Percentiles rank a stretch among this genome's conserved stretches.
Conservation (phyloP, 2,113 vertebrate species). For the Cairina moschata region DNA sequence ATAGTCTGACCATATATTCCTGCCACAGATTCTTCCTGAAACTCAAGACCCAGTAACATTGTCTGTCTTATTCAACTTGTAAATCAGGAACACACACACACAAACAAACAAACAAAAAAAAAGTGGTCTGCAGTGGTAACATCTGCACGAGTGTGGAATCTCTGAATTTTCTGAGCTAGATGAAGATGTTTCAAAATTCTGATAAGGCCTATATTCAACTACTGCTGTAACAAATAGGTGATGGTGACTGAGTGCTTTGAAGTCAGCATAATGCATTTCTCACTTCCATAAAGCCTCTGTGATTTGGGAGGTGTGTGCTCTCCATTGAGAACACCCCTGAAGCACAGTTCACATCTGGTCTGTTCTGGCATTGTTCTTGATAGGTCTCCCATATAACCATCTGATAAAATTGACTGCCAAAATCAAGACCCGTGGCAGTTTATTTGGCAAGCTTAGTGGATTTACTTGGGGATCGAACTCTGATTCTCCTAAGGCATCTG, state of each 20-base stretch:
- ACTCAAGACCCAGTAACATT: not conserved
- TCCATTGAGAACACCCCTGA: not conserved
- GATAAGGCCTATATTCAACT: not conserved
- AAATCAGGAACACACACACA: not conserved
- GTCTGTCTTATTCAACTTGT: not conserved
- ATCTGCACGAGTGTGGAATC: not conserved
- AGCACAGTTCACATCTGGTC: conserved; percentile 48
- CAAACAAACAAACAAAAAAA: not conserved
- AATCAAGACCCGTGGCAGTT: conserved; percentile 39
- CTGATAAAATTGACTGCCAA: conserved; percentile 55
- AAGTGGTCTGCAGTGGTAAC: not conserved
- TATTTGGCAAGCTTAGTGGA: conserved; percentile 41
- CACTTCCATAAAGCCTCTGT: not conserved
- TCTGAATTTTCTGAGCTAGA: not conserved
- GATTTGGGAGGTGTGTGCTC: not conserved
- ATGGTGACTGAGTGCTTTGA: not conserved
- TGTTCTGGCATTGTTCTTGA: conserved; percentile 55
- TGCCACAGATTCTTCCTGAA: not conserved
- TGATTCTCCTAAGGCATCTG: conserved; percentile 25
- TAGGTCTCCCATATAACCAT: conserved; percentile 16
- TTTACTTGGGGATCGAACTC: not conserved
- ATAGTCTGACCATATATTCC: fast-evolving
- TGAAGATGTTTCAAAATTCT: not conserved
- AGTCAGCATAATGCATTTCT: conserved; percentile 1
- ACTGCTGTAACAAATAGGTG: not conserved